A percentile compares a stretch with the other conserved stretches of the same genome.
Evolutionary conservation across 2,797 vertebrate genomes (phyloP).

Genomic region (Molossus molossus): DNA sequence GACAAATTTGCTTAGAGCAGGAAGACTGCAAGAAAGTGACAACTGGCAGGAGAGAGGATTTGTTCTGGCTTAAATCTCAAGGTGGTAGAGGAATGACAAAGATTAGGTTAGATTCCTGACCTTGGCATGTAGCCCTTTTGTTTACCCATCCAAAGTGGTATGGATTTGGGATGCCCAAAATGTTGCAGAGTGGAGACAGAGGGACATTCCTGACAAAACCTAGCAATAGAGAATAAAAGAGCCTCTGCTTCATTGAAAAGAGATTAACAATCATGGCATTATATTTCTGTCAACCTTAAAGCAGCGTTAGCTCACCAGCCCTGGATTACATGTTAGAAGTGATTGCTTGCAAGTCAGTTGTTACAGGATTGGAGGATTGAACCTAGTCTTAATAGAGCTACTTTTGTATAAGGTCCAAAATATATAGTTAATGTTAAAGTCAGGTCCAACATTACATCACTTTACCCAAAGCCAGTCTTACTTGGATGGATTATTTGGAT

Average conservation of each 20-base stretch:
- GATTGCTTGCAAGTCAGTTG: not conserved
- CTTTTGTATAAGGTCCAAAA: slow-evolving; percentile 48
- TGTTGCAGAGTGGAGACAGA: slow-evolving; percentile 47
- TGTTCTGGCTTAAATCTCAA: slow-evolving; percentile 29
- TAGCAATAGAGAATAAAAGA: not conserved
- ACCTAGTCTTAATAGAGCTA: not conserved
- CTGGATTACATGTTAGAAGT: not conserved
- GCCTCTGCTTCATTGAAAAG: not conserved
- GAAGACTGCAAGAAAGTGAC: not conserved
- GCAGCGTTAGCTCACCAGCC: not conserved
- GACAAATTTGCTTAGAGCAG: not conserved
- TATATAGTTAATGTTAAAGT: not conserved
- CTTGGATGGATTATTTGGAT: not conserved
- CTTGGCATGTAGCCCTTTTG: not conserved
- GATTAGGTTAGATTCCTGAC: not conserved
- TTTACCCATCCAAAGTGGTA: not conserved
- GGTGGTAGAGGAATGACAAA: not conserved
- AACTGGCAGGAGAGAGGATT: not conserved
- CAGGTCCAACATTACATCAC: not conserved
- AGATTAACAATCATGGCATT: not conserved
- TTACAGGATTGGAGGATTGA: not conserved
- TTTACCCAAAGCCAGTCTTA: not conserved
- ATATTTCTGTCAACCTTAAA: not conserved
- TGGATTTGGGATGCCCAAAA: not conserved
- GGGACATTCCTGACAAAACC: not conserved